A percentile compares a stretch with the other conserved stretches of the same genome.
phyloP scores from a whole-genome alignment of 2,113 vertebrate species.

The Hypanus sabinus region DNA sequence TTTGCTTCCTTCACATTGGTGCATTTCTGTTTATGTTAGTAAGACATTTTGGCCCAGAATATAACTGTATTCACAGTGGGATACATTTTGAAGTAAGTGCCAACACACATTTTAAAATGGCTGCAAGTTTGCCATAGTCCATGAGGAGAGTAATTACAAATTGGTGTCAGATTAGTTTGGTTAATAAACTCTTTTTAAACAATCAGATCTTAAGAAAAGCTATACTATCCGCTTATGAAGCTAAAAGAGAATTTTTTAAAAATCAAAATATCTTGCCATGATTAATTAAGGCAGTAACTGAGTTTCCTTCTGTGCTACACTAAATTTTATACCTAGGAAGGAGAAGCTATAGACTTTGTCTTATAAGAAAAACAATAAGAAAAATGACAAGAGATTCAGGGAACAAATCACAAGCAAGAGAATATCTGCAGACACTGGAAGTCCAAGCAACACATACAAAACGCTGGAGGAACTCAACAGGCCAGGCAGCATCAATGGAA shows the following conservation, averaged over 20 bases:
- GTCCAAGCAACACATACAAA: too few species aligned
- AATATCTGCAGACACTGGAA: too few species aligned
- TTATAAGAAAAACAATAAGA: neutral
- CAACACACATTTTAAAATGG: constrained; percentile 12
- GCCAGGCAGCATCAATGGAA: too few species aligned
- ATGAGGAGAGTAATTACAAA: neutral
- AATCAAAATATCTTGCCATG: neutral
- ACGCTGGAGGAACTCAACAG: too few species aligned
- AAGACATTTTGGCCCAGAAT: neutral
- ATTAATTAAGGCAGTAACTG: neutral
- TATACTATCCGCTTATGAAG: neutral
- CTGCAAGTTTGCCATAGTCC: neutral
- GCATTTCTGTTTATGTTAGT: neutral
- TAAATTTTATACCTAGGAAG: neutral
- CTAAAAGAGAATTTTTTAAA: neutral
- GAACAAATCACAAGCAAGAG: too few species aligned
- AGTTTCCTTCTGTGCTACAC: neutral
- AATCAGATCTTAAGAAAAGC: neutral
- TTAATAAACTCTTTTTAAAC: neutral
- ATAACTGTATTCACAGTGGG: neutral
- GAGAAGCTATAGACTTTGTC: neutral
- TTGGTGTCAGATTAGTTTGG: neutral
- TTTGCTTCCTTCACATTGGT: neutral
- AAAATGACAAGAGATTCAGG: too few species aligned
- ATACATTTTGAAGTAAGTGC: neutral